Conservation (phyloP, 2,888 invertebrate species). For the Sesia apiformis region DNA sequence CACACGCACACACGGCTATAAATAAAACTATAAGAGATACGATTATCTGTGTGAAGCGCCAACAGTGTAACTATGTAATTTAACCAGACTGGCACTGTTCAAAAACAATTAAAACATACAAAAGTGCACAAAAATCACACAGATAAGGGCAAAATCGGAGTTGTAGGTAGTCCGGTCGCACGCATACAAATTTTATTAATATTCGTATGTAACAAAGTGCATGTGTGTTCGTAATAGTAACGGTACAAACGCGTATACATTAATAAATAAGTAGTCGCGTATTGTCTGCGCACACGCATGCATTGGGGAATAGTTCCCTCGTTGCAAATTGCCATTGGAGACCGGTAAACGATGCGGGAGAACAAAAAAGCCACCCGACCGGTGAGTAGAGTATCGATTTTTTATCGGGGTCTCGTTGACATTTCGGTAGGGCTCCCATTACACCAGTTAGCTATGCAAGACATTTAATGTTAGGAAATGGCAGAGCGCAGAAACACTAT, state of each 20-base stretch:
- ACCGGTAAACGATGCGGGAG: constrained; percentile 42
- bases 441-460: background rate
- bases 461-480: constrained; percentile 19
- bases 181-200: constrained; percentile 26
- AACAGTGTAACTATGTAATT: constrained; percentile 38
- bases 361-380: constrained; percentile 34
- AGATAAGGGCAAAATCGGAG: constrained; percentile 22
- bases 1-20: constrained; percentile 29
- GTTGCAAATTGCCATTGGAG: constrained; percentile 34
- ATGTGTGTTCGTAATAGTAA: constrained; percentile 47
- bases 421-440: constrained; percentile 28
- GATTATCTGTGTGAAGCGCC: constrained; percentile 8
- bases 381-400: constrained; percentile 37
- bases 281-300: constrained; percentile 44
- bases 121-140: constrained; percentile 55
- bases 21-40: constrained; percentile 37
- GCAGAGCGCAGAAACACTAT: constrained; percentile 6
- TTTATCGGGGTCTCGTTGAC: constrained; percentile 32
- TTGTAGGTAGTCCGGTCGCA: constrained; percentile 6
- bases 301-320: constrained; percentile 40
- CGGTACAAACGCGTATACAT: constrained; percentile 44
- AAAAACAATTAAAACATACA: constrained; percentile 25
- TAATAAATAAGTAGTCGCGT: constrained; percentile 30
- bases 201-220: constrained; percentile 28
- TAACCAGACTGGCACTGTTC: constrained; percentile 24